These are phyloP conservation scores for Adelognathus sp. DNA, from an alignment of 2,888 invertebrate species.

Conservation along the genomic window DNA sequence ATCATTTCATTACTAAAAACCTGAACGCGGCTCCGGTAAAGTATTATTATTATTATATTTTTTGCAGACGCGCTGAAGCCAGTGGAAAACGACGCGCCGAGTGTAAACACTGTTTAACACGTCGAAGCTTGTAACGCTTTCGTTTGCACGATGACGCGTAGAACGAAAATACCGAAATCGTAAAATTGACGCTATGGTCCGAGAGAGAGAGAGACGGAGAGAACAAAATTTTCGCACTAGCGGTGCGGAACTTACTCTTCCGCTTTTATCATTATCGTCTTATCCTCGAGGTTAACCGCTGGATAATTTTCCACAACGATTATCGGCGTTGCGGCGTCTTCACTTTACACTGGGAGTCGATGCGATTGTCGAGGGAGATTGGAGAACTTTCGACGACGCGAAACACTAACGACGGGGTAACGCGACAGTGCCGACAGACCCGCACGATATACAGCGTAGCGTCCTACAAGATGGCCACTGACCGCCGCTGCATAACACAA, in stretches of 20 bases:
- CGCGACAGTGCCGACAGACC: too few relatives aligned
- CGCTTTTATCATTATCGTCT: constrained; percentile 64
- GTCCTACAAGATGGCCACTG: constrained; percentile 73
- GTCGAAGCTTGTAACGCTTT: too few relatives aligned
- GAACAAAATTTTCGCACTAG: constrained; percentile 1
- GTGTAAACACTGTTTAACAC: too few relatives aligned
- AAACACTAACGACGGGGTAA: constrained; percentile 60
- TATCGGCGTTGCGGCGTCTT: constrained; percentile 48
- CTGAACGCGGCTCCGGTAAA: too few relatives aligned
- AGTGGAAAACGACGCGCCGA: too few relatives aligned
- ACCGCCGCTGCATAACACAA: background rate
- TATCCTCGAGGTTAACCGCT: constrained; percentile 16
- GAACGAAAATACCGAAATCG: background rate
- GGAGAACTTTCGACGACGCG: constrained; percentile 18
- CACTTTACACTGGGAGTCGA: too few relatives aligned
- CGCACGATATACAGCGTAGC: constrained; percentile 60
- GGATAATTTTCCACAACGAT: constrained; percentile 8
- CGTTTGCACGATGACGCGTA: too few relatives aligned
- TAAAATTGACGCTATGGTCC: background rate
- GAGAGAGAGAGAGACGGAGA: constrained; percentile 5
- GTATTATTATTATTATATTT: too few relatives aligned
- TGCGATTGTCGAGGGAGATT: constrained; percentile 46
- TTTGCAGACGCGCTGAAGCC: too few relatives aligned
- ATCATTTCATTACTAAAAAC: too few relatives aligned
- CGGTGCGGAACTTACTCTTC: constrained; percentile 75